A percentile compares a stretch with the other conserved stretches of the same genome.
Conservation (phyloP, 1,140 invertebrate genomes). For the Neotoxoptera formosana region DNA sequence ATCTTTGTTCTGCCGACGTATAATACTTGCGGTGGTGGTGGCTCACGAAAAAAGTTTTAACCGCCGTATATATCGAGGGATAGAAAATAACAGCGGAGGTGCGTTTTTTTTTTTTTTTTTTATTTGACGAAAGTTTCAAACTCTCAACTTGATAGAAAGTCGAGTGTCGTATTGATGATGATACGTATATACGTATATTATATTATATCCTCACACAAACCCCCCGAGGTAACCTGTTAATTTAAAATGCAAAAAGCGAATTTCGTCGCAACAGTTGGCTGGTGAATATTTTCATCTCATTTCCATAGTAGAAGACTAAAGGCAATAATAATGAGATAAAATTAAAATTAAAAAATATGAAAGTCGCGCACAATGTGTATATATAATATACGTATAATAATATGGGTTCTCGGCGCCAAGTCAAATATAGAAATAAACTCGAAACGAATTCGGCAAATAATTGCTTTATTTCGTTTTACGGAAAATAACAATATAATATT, state of each 20-base stretch:
- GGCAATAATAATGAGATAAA: neutral
- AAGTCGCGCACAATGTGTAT: neutral
- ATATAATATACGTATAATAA: neutral
- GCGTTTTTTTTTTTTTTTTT: slow-evolving; percentile 25
- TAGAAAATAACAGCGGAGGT: slow-evolving; percentile 22
- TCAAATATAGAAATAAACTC: neutral
- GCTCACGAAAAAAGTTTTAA: slow-evolving; percentile 25
- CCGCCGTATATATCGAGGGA: slow-evolving; percentile 12
- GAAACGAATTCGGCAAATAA: neutral
- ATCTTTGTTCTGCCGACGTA: slow-evolving; percentile 34
- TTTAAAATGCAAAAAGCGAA: slow-evolving; percentile 42
- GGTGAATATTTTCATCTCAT: slow-evolving; percentile 45
- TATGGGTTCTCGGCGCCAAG: neutral
- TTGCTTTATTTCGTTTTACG: neutral
- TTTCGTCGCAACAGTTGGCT: slow-evolving; percentile 39
- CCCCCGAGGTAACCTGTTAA: slow-evolving; percentile 44
- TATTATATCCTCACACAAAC: slow-evolving; percentile 12
- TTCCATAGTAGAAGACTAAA: slow-evolving; percentile 26
- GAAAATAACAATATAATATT: neutral
- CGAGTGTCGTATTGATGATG: slow-evolving; percentile 24
- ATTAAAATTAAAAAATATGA: slow-evolving; percentile 19
- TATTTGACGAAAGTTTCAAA: slow-evolving; percentile 34
- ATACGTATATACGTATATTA: neutral
- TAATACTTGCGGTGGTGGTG: neutral
- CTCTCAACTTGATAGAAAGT: slow-evolving; percentile 36